phyloP scores from a whole-genome alignment of 2,888 invertebrate genomes.

The Syritta pipiens region DNA sequence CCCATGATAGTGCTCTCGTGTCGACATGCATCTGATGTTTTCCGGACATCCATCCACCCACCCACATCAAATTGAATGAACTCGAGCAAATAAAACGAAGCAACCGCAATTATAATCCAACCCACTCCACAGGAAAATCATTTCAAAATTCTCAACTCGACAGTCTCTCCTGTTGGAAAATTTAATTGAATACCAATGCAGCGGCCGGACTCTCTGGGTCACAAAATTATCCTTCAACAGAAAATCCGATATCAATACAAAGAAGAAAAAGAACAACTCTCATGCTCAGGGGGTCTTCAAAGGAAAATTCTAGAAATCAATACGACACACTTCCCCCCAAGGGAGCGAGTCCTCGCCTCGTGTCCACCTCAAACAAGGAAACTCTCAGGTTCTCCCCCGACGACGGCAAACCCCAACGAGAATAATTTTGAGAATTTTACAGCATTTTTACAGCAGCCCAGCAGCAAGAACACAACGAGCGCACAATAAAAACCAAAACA shows the following conservation, averaged over 20 bases:
- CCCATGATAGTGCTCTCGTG: no score
- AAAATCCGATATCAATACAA: conserved; percentile 40
- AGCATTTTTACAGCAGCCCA: conserved; percentile 64
- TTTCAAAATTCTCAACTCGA: conserved; percentile 17
- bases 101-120: conserved; percentile 29
- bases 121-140: conserved; percentile 23
- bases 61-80: conserved; percentile 36
- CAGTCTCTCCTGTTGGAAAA: conserved; percentile 29
- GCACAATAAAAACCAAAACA: conserved; percentile 65
- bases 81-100: conserved; percentile 29
- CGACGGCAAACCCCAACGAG: no score
- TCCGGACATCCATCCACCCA: no score
- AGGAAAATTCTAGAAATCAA: conserved; percentile 64
- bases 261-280: background rate
- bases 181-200: conserved; percentile 62
- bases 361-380: conserved; percentile 34
- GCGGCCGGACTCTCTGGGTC: conserved; percentile 33
- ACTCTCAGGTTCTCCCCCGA: conserved; percentile 23
- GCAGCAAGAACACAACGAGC: conserved; percentile 20
- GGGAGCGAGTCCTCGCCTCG: background rate
- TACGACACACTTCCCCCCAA: conserved; percentile 15
- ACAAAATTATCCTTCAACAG: conserved; percentile 41
- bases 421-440: conserved; percentile 61
- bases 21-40: no score
- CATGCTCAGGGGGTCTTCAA: conserved; percentile 53